Evolutionary conservation across 2,113 vertebrate genomes (phyloP).

Genomic region (Paramormyrops kingsleyae): DNA sequence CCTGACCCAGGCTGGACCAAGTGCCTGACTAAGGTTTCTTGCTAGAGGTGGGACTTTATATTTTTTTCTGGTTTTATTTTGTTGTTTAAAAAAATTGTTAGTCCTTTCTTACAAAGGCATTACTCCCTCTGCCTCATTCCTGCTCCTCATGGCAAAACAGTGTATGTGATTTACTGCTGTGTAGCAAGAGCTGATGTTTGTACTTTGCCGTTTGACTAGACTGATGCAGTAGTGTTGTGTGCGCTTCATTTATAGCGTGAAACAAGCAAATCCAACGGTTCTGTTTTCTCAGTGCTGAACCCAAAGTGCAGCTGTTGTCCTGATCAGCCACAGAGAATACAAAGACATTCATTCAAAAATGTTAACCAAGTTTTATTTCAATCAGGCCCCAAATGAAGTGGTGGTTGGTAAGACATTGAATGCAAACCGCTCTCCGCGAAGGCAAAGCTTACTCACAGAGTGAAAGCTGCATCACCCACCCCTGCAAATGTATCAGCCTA

Average conservation of each 20-base stretch:
- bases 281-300: background rate
- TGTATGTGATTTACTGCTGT: background rate
- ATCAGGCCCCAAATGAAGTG: background rate
- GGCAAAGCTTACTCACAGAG: background rate
- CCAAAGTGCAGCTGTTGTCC: background rate
- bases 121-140: background rate
- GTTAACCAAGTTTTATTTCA: slow-evolving; percentile 11
- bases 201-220: background rate
- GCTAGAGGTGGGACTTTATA: background rate
- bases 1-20: background rate
- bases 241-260: background rate
- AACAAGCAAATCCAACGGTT: background rate
- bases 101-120: background rate
- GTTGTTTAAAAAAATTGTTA: background rate
- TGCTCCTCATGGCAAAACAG: background rate
- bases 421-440: background rate
- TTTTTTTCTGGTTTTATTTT: background rate
- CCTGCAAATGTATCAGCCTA: background rate
- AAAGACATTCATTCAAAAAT: background rate
- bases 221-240: background rate
- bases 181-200: background rate
- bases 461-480: background rate
- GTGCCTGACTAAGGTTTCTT: background rate
- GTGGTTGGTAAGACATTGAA: background rate
- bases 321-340: background rate